Evolutionary conservation across 2,888 invertebrate species (phyloP).

Genomic region (Hirtodrosophila duncani): DNA sequence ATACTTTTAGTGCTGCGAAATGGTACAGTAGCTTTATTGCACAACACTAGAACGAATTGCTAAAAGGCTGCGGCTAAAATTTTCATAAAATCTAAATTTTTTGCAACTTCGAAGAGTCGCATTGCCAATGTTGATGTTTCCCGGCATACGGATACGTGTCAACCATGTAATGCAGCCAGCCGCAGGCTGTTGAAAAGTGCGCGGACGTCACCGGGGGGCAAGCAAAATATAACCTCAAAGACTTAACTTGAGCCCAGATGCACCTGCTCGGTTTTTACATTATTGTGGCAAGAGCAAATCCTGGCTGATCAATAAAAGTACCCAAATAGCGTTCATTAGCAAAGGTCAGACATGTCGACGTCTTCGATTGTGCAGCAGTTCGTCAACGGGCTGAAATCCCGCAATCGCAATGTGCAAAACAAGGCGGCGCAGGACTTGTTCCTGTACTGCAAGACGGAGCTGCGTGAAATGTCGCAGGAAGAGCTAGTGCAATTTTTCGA

Average conservation of each 20-base stretch:
- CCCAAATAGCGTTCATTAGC: conserved; percentile 4
- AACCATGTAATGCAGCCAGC: conserved; percentile 42
- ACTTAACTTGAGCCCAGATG: conserved; percentile 35
- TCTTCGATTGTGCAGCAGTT: conserved; percentile 85
- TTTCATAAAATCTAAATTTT: conserved; percentile 6
- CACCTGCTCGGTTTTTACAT: conserved; percentile 47
- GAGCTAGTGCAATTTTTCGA: conserved; percentile 95
- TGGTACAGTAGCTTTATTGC: too few relatives aligned
- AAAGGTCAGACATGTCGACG: conserved; percentile 71
- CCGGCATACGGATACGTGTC: conserved; percentile 44
- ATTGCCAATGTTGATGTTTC: conserved; percentile 5
- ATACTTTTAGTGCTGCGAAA: too few relatives aligned
- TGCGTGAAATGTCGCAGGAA: conserved; percentile 93
- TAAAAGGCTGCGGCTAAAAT: conserved; percentile 19
- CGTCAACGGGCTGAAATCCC: conserved; percentile 92
- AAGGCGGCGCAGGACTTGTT: conserved; percentile 94
- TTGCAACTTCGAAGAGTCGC: background rate
- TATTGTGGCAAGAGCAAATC: conserved; percentile 2
- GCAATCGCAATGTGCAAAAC: conserved; percentile 89
- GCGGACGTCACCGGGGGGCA: conserved; percentile 36
- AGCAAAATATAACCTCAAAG: conserved; percentile 63
- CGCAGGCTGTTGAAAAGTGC: conserved; percentile 24
- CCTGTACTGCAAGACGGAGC: conserved; percentile 92
- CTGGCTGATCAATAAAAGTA: too few relatives aligned
- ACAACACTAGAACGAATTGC: too few relatives aligned